Evolutionary conservation across 1,140 invertebrate species (phyloP).

Genomic region (Temnothorax curvispinosus): DNA sequence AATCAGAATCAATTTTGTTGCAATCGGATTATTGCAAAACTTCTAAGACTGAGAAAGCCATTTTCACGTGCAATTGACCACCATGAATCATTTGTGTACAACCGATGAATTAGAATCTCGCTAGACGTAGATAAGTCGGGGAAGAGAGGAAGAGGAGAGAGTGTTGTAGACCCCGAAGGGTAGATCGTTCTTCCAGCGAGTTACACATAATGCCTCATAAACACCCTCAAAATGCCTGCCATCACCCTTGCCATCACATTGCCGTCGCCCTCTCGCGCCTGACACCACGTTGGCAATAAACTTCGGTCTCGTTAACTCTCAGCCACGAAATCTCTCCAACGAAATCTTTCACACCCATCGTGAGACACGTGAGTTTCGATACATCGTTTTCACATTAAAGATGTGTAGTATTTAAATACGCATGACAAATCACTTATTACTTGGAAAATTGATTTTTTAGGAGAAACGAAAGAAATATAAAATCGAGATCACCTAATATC

Average conservation of each 20-base stretch:
- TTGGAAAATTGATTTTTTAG: neutral
- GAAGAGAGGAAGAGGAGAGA: conserved; percentile 19
- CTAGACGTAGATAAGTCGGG: conserved; percentile 77
- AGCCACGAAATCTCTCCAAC: conserved; percentile 33
- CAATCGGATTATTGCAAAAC: conserved; percentile 9
- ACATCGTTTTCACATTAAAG: neutral
- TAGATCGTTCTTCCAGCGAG: conserved; percentile 84
- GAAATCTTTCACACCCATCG: conserved; percentile 12
- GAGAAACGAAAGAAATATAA: neutral
- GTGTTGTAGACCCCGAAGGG: conserved; percentile 77
- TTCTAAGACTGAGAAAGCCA: neutral
- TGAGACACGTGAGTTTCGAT: neutral
- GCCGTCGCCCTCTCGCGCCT: conserved; percentile 74
- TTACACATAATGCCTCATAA: conserved; percentile 86
- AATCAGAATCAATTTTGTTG: neutral
- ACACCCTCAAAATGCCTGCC: conserved; percentile 84
- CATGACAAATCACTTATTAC: neutral
- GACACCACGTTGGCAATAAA: conserved; percentile 83
- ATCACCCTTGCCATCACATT: conserved; percentile 79
- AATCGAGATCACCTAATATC: neutral
- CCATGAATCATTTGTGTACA: conserved; percentile 16
- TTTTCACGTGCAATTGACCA: conserved; percentile 19
- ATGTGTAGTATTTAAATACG: neutral
- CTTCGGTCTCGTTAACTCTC: conserved; percentile 79
- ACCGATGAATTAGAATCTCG: conserved; percentile 79